Conservation (phyloP, 2,888 invertebrate genomes). For the Phalera bucephala region DNA sequence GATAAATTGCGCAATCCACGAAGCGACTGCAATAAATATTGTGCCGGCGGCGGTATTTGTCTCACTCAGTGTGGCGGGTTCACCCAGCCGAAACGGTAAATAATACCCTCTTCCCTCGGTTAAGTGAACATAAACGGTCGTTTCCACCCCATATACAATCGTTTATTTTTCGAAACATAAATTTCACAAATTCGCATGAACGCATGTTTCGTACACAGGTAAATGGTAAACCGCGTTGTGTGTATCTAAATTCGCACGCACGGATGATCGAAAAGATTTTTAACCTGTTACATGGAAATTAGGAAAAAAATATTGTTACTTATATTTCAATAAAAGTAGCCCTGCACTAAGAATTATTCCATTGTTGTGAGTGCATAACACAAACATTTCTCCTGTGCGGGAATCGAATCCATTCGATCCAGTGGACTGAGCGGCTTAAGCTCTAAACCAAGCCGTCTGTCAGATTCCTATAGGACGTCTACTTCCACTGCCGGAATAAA, state of each 20-base stretch:
- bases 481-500: conserved; percentile 21
- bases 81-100: conserved; percentile 82
- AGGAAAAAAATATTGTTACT: no score
- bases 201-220: conserved; percentile 53
- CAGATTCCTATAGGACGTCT: no score
- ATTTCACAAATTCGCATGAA: conserved; percentile 74
- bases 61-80: conserved; percentile 80
- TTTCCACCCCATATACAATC: conserved; percentile 83
- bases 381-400: no score
- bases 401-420: no score
- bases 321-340: no score
- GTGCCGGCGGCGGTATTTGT: conserved; percentile 75
- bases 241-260: conserved; percentile 21
- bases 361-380: no score
- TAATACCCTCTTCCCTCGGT: conserved; percentile 83
- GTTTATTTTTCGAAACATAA: conserved; percentile 82
- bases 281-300: conserved; percentile 1
- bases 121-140: conserved; percentile 83
- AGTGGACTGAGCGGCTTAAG: no score
- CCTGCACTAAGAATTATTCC: no score
- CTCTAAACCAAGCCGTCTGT: no score
- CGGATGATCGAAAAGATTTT: conserved; percentile 6
- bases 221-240: conserved; percentile 40
- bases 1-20: conserved; percentile 82
- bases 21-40: conserved; percentile 80